Evolutionary conservation across 2,888 invertebrate species (phyloP).

Genomic region (Orthosia incerta): DNA sequence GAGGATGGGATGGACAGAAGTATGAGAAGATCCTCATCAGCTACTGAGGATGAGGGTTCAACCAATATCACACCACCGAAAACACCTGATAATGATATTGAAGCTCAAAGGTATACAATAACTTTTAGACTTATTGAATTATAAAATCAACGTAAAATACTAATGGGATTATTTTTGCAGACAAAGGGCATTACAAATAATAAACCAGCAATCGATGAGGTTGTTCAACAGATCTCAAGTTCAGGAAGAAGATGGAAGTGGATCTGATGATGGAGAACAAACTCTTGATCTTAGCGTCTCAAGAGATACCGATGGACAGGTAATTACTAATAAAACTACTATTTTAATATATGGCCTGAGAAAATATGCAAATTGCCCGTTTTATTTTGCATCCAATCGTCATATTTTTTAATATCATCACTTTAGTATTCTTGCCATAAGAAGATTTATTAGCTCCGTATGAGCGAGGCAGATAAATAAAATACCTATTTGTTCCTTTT

Average conservation of each 20-base stretch:
- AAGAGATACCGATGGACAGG: constrained; percentile 89
- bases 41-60: constrained; percentile 89
- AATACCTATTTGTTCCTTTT: constrained; percentile 58
- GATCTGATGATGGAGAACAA: constrained; percentile 89
- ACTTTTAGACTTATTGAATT: not conserved
- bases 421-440: constrained; percentile 39
- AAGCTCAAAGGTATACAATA: constrained; percentile 82
- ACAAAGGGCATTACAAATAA: constrained; percentile 88
- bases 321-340: constrained; percentile 62
- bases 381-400: constrained; percentile 33
- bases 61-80: constrained; percentile 89
- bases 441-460: constrained; percentile 49
- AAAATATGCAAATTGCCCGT: constrained; percentile 46
- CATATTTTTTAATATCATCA: constrained; percentile 50
- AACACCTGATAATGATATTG: constrained; percentile 88
- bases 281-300: constrained; percentile 89
- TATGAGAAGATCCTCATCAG: constrained; percentile 85
- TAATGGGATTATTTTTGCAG: constrained; percentile 69
- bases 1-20: constrained; percentile 84
- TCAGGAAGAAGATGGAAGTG: constrained; percentile 88
- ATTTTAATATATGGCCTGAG: constrained; percentile 10
- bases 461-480: constrained; percentile 37
- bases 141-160: not conserved
- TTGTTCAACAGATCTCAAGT: constrained; percentile 83
- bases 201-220: constrained; percentile 88